Base-by-base conservation (phyloP, 2,113 vertebrate species). In the Clupea harengus region DNA sequence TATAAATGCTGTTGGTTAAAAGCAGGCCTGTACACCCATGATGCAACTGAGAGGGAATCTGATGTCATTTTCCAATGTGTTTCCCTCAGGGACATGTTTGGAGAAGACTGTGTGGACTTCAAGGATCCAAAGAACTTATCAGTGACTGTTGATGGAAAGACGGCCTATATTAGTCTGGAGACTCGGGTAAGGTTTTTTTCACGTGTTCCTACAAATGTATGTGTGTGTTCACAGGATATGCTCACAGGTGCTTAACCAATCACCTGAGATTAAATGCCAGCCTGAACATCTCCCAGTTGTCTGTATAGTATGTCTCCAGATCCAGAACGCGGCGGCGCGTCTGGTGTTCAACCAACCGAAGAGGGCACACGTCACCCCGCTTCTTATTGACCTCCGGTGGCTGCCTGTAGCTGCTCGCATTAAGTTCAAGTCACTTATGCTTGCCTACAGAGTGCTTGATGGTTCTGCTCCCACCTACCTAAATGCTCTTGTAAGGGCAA, bases 21-120 rank as follows among this genome's bases (percentile, higher is more conserved):
- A 15, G 72, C 13, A 39, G 11, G 2, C 13, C 20, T 32, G 13
- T 17, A 78, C 39, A 13, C 11, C 10, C 13, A 8, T 46, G n/a
- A 47, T 32, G 50, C 20, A 20, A 25, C 25, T 22, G 1, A 75
- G 11, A 32, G 13, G 28, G 10, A 32, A 4, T 78, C 6, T n/a
- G 60, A 45, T 72, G n/a, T 7, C 10, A 46, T 11, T 13, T 47
- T 49, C 5, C 4, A 13, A 32, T 22, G 25, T 86, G 22, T 44
- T 47, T 78, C 2, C 28, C 87, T 92, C 89, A 96, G 98, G 87
- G 98, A 98, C 91, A 98, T 99, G 96, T 99, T 99, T 89, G 98
- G 98, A 85, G 97, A 98, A 57, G 96, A 98, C 64, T 97, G 95
- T 81, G 96, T 99, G 25, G 95, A 94, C 81, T 93, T 95, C 13